Base-by-base conservation (phyloP, 2,888 invertebrate genomes). In the Parasteatoda lunata region DNA sequence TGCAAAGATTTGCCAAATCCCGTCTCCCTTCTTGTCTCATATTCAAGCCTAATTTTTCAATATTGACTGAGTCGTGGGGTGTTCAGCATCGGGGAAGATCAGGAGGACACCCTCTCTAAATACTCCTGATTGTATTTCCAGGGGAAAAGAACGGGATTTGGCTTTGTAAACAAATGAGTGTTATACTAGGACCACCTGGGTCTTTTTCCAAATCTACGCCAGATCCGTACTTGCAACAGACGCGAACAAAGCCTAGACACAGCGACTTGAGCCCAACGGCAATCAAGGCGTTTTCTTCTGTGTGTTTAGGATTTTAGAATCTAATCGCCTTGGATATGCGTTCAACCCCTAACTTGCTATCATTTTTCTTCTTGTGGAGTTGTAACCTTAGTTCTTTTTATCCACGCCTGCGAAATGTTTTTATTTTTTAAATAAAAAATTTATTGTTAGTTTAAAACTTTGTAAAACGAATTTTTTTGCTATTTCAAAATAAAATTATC, bases 21-120 rank as follows among this genome's bases (percentile, higher is more conserved):
- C 59, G 7, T 47, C 77, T 65, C 75, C 49, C 45, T 7, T 15
- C 76, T 65, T 64, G 11, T 51, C 77, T 54, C 70, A 73, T 1
- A 79, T 49, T 71, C 71, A 73, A 66, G 76, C 66, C 85, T 86
- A 86, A 86, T 86, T 80, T 80, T 77, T 86, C 85, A 80, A 86
- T 86, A 86, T 86, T 86, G 85, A 86, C 85, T 68, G 80, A 80
- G 84, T 70, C 79, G 51, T 72, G 80, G 68, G 85, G 52, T 71
- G 30, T 52, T 64, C 82, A 54, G 65, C 15, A 45, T 52, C 54
- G 51, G 71, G 79, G 71, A 15, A 9, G 13, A 30, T n/a, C 54
- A 15, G 15, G 48, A 11, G 70, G 48, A 13, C 49, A 9, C 70
- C 70, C 70, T 45, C 48, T 49, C 48, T 64, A 65, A 68, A 68